Evolutionary conservation across 1,140 invertebrate species (phyloP), one percentile per base, ranked within the genome.

Genomic region (Cydia strobilella): DNA sequence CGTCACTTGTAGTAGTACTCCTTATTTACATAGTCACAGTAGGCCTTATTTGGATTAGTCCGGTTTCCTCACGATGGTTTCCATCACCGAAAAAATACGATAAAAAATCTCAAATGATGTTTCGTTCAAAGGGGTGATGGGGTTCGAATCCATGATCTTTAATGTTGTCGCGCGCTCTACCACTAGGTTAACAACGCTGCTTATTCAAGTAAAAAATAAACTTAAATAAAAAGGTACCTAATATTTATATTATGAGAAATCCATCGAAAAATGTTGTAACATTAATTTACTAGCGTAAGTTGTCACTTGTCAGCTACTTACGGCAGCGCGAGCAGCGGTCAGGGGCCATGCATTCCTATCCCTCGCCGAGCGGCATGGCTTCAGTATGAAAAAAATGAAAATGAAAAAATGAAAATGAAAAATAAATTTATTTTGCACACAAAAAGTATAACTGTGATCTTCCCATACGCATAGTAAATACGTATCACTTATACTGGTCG

Each of bases 221-320:
- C 31, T 0, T 35, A 35, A 4, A 35, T 63, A 63, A 0, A n/a
- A n/a, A n/a, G n/a, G 6, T 25, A 63, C 18, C 2, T 18, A 63
- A 63, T 31, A 66, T 35, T 31, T 7, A 31, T 66, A 15, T 45
- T 45, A 45, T 12, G n/a, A 3, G 27, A 66, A 15, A 66, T 65
- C 12, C 25, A 66, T 66, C 10, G 10, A 27, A 63, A 25, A 66
- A 20, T 66, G 12, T 72, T 72, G 18, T 45, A 10, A 13, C 69
- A 23, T 48, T 72, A 25, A 23, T 42, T 72, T 51, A 45, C 27
- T 69, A 66, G 51, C 42, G 35, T 66, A 13, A 69, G 25, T 48
- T 59, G 54, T 59, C 54, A 59, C 54, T 63, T 78, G 75, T 12
- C 77, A 25, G 73, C 66, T 76, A 80, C 79, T 74, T 80, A 77